Conservation (phyloP, 2,888 invertebrate species). For the Ferdinandea cuprea region DNA sequence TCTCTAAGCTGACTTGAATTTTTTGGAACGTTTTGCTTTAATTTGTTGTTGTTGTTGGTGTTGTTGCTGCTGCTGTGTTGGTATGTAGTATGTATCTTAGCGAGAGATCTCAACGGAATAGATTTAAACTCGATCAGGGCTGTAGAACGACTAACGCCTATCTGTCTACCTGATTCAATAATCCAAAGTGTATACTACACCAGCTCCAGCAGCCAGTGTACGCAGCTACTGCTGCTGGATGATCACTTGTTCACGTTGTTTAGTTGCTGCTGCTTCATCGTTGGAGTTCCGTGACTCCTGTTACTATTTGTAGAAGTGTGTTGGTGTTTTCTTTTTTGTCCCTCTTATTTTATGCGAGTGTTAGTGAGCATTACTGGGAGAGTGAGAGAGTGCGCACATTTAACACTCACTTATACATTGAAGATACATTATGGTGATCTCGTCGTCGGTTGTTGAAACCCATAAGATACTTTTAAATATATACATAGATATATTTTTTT, state of each 20-base stretch:
- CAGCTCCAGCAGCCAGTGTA: constrained; percentile 74
- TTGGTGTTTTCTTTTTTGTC: constrained; percentile 45
- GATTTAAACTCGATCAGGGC: constrained; percentile 83
- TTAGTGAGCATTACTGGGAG: constrained; percentile 36
- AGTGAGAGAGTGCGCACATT: constrained; percentile 52
- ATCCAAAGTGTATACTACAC: constrained; percentile 76
- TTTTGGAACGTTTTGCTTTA: constrained; percentile 51
- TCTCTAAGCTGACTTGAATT: constrained; percentile 55
- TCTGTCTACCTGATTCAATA: constrained; percentile 83
- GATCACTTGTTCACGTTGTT: constrained; percentile 74
- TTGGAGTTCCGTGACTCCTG: constrained; percentile 76
- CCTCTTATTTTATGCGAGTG: constrained; percentile 32
- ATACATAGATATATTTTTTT: too few relatives aligned
- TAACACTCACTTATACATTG: constrained; percentile 59
- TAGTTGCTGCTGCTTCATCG: constrained; percentile 72
- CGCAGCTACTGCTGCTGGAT: constrained; percentile 75
- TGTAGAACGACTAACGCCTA: constrained; percentile 84
- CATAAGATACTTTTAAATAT: constrained; percentile 73
- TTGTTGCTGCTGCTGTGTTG: constrained; percentile 54
- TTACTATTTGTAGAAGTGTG: constrained; percentile 63
- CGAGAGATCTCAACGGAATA: constrained; percentile 78
- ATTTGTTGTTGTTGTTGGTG: constrained; percentile 65
- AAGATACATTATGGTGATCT: constrained; percentile 54
- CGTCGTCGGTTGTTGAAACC: constrained; percentile 64
- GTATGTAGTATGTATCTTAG: constrained; percentile 46